Conservation (phyloP, 2,888 invertebrate species). For the Calameuta idolon region DNA sequence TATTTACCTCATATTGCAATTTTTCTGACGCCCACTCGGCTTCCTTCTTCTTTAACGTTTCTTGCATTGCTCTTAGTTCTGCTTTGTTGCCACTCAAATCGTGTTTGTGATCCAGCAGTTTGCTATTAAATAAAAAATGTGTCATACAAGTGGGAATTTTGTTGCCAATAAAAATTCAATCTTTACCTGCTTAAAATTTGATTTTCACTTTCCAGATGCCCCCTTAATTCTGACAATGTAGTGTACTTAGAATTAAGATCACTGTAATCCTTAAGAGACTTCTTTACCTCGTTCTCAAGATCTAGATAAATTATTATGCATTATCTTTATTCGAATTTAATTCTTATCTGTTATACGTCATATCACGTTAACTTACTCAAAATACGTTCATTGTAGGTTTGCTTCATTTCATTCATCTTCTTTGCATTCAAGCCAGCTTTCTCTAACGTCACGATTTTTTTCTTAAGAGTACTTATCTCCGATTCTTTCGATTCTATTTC, state of each 20-base stretch:
- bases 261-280: slow-evolving; percentile 80
- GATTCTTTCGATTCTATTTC: slow-evolving; percentile 83
- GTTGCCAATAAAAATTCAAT: slow-evolving; percentile 1
- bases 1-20: slow-evolving; percentile 74
- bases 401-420: slow-evolving; percentile 76
- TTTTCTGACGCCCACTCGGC: slow-evolving; percentile 82
- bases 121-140: slow-evolving; percentile 66
- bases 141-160: slow-evolving; percentile 50
- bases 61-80: slow-evolving; percentile 76
- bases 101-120: slow-evolving; percentile 73
- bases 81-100: slow-evolving; percentile 73
- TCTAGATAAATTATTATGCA: slow-evolving; percentile 62
- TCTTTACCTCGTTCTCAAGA: slow-evolving; percentile 75
- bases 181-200: slow-evolving; percentile 79
- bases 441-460: slow-evolving; percentile 78
- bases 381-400: slow-evolving; percentile 76
- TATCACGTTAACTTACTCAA: slow-evolving; percentile 72
- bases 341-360: slow-evolving; percentile 2
- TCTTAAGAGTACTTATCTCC: slow-evolving; percentile 81
- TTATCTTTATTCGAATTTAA: neutral
- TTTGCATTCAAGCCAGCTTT: slow-evolving; percentile 74
- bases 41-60: slow-evolving; percentile 75
- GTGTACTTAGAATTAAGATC: slow-evolving; percentile 87
- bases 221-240: slow-evolving; percentile 84
- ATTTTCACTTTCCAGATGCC: slow-evolving; percentile 84